phyloP scores from a whole-genome alignment of 2,888 invertebrate genomes.

The Hololepta plana region DNA sequence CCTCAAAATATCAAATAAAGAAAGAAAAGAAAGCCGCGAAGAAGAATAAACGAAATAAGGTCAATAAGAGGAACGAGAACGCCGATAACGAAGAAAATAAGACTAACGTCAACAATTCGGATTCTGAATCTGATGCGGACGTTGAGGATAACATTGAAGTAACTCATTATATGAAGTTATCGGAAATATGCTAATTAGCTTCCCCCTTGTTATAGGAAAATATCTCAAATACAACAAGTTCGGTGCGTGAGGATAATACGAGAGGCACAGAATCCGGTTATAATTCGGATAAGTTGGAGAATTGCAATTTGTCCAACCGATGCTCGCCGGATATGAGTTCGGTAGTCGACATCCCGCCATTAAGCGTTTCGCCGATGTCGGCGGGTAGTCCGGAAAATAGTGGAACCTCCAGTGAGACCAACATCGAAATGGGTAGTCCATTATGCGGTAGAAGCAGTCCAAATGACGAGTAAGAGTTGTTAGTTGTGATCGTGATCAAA shows the following conservation, averaged over 20 bases:
- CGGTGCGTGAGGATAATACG: constrained; percentile 10
- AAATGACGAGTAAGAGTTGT: constrained; percentile 18
- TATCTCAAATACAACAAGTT: neutral
- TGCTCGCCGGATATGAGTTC: constrained; percentile 19
- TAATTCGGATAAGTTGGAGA: constrained; percentile 40
- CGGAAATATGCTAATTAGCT: neutral
- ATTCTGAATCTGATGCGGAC: constrained; percentile 63
- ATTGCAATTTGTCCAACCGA: too few species aligned
- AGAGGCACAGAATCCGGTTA: constrained; percentile 45
- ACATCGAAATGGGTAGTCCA: constrained; percentile 36
- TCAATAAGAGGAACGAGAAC: constrained; percentile 13
- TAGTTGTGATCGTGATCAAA: too few species aligned
- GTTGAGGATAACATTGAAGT: constrained; percentile 60
- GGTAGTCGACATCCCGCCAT: constrained; percentile 21
- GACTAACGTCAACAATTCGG: constrained; percentile 27
- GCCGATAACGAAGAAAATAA: constrained; percentile 1
- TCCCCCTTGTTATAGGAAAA: neutral
- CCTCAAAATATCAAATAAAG: constrained; percentile 46
- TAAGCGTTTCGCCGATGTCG: constrained; percentile 17
- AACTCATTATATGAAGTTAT: constrained; percentile 2
- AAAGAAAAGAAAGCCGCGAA: constrained; percentile 43
- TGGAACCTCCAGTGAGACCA: constrained; percentile 35
- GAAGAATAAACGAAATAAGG: constrained; percentile 31
- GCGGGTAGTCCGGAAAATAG: constrained; percentile 14
- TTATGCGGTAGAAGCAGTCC: constrained; percentile 8